A percentile compares a stretch with the other conserved stretches of the same genome.
These are phyloP conservation scores for Zenarchopterus dispar DNA, from an alignment of 2,797 vertebrate species.

Conservation along the genomic window DNA sequence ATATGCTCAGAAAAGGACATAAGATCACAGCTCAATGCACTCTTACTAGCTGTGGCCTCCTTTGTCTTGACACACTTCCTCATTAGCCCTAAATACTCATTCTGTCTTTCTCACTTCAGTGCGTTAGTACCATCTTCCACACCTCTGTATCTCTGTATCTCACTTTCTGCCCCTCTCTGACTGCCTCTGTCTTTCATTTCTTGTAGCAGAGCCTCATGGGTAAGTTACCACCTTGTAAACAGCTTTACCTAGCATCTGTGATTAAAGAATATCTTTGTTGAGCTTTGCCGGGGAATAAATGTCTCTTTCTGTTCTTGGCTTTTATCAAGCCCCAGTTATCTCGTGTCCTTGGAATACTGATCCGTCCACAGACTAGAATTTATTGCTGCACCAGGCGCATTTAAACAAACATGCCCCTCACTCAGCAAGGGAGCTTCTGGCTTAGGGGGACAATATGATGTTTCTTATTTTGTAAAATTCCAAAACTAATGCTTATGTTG, in stretches of 20 bases:
- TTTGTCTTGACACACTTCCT: constrained; percentile 40
- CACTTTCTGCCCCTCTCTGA: constrained; percentile 19
- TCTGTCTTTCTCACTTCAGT: constrained; percentile 36
- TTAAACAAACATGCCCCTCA: constrained; percentile 42
- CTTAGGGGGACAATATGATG: constrained; percentile 14
- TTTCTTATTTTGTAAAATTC: constrained; percentile 18
- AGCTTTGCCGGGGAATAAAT: constrained; percentile 25
- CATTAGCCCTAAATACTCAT: constrained; percentile 62
- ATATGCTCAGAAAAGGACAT: constrained; percentile 41
- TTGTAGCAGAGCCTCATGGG: constrained; percentile 33
- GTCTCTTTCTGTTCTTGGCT: constrained; percentile 29
- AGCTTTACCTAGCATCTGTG: constrained; percentile 28
- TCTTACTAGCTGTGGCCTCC: constrained; percentile 45
- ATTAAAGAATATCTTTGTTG: constrained; percentile 60
- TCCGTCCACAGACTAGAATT: constrained; percentile 57
- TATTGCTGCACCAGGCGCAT: constrained; percentile 18
- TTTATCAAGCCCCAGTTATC: constrained; percentile 36
- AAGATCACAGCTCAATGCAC: constrained; percentile 34
- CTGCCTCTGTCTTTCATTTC: constrained; percentile 45
- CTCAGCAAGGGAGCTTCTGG: constrained; percentile 21
- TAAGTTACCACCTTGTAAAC: constrained; percentile 52
- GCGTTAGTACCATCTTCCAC: constrained; percentile 15
- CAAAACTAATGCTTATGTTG: constrained; percentile 2
- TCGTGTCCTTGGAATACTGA: constrained; percentile 59
- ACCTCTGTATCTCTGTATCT: constrained; percentile 26